Base-by-base conservation (phyloP, 2,797 vertebrate genomes). In the Loriculus beryllinus region DNA sequence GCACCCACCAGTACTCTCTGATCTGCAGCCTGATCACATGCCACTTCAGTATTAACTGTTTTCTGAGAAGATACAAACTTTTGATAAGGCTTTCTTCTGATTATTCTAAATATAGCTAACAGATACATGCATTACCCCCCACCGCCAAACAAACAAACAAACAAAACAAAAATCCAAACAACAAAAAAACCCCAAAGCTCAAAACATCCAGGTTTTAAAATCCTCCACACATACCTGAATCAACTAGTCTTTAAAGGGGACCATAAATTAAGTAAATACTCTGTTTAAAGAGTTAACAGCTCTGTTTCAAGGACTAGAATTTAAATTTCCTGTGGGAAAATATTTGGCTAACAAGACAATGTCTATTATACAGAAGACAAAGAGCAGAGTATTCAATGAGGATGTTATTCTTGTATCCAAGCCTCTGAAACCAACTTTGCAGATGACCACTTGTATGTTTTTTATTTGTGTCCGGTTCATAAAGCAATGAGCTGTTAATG, bases 391-490 rank as follows among this genome's bases (percentile, higher is more conserved):
- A 67, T 93, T 88, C 62, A 43, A 91, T n/a, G 10, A 94, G 31
- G 26, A 79, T 84, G 47, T n/a, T 63, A 37, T 69, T 63, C 5
- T 9, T 33, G 29, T 31, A 82, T 15, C 40, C n/a, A 77, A 64
- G 6, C 10, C 29, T 74, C 60, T 77, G 84, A 88, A 80, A 92
- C 22, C 29, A 77, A 39, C 70, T 84, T 63, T n/a, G 28, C 70
- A 63, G 75, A 45, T 82, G 82, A 68, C 49, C 49, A 88, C 5
- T 76, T 84, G 26, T 8, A 59, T 6, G 63, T 0, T 21, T 83
- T 90, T 74, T 31, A 70, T 84, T 87, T 94, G 29, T 60, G 68
- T 88, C 70, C 86, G 64, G 56, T 88, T 92, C 60, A 16, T 68
- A 71, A 90, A 87, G 48, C 77, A 86, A 62, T 29, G 45, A 84